Evolutionary conservation across 1,140 invertebrate genomes (phyloP).

Genomic region (Cydia fagiglandana): DNA sequence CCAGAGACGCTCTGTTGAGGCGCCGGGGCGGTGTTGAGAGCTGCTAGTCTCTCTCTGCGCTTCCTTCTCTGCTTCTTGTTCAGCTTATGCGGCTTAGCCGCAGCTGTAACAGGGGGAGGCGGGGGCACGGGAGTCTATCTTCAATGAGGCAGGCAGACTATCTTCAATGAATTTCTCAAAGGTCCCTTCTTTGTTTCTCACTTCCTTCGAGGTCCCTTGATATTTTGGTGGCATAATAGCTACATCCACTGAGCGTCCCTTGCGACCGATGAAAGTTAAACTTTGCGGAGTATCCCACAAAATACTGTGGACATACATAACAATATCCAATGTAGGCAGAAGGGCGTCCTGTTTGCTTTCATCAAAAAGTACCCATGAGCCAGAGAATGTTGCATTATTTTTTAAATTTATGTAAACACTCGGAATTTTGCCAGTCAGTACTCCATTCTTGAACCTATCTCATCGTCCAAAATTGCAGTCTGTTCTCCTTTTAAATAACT

Average conservation of each 20-base stretch:
- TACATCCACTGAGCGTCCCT: not conserved
- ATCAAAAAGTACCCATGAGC: conserved; percentile 42
- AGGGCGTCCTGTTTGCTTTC: conserved; percentile 42
- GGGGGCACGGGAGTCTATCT: too few species aligned
- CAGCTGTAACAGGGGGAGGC: too few species aligned
- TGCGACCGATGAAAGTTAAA: conserved; percentile 41
- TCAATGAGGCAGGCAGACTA: conserved; percentile 34
- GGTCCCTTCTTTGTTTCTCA: conserved; percentile 22
- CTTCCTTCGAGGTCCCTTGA: conserved; percentile 26
- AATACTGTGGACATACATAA: conserved; percentile 38
- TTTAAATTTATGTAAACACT: conserved; percentile 45
- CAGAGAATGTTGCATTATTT: conserved; percentile 36
- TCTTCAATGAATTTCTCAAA: conserved; percentile 40
- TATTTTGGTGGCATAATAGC: not conserved
- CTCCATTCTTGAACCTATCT: conserved; percentile 38
- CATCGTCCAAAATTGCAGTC: conserved; percentile 27
- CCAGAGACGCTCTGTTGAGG: too few species aligned
- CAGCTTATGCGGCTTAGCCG: too few species aligned
- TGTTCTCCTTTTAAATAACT: conserved; percentile 29
- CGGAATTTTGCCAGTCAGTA: conserved; percentile 38
- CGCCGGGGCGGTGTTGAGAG: too few species aligned
- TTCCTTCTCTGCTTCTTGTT: too few species aligned
- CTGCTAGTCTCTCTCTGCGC: too few species aligned
- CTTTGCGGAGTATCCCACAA: conserved; percentile 35
- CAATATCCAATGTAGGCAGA: conserved; percentile 41